Conservation (phyloP, 2,888 invertebrate species). For the Rhogogaster chlorosoma region DNA sequence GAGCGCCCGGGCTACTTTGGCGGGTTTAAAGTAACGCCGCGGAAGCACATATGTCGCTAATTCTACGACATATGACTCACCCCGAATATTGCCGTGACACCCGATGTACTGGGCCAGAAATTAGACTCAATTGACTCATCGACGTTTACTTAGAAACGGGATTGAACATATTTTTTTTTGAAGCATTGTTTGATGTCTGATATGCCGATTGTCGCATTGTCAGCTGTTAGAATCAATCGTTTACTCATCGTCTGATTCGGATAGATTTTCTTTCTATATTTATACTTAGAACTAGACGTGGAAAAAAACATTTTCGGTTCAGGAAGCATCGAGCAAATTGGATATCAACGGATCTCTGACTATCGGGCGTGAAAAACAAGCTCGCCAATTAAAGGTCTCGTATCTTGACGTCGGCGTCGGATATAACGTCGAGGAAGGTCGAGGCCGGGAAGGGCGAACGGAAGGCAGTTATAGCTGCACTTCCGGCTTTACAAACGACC, state of each 20-base stretch:
- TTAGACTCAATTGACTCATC: constrained; percentile 43
- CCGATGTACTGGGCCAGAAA: constrained; percentile 13
- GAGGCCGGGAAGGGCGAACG: constrained; percentile 61
- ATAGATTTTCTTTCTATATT: background rate
- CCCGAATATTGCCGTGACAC: constrained; percentile 1
- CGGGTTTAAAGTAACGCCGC: background rate
- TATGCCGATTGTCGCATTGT: background rate
- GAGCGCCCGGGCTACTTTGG: background rate
- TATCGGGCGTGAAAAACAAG: constrained; percentile 20
- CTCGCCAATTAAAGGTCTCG: background rate
- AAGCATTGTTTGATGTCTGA: background rate
- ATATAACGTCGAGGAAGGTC: constrained; percentile 54
- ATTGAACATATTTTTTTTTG: background rate
- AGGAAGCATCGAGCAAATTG: background rate
- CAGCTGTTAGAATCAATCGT: background rate
- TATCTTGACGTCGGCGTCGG: background rate
- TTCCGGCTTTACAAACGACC: constrained; percentile 71
- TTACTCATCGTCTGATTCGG: background rate
- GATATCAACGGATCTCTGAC: background rate
- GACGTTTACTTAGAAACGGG: constrained; percentile 24
- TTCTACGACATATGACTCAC: constrained; percentile 29
- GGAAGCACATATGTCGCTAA: constrained; percentile 27
- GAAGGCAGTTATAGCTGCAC: constrained; percentile 72
- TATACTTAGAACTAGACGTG: background rate
- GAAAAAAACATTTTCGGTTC: background rate